A percentile compares a stretch with the other conserved stretches of the same genome.
Conservation (phyloP, 2,797 vertebrate species). For the Nyctibius grandis region DNA sequence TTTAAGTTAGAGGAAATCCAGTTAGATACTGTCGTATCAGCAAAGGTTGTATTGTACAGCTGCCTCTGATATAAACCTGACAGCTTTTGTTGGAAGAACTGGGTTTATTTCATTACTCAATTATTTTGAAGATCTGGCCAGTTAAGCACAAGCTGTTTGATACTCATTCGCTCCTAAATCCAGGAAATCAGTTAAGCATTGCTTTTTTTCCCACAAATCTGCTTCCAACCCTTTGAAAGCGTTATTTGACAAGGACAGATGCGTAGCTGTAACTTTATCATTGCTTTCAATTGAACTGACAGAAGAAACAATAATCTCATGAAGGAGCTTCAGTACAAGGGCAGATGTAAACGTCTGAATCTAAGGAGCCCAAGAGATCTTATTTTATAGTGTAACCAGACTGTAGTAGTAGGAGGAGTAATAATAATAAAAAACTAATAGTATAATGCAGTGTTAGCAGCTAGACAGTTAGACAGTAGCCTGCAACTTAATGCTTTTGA, state of each 20-base stretch:
- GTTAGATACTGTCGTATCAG: not conserved
- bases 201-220: not conserved
- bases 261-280: not conserved
- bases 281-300: not conserved
- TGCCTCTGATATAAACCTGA: not conserved
- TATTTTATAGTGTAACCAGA: slow-evolving; percentile 15
- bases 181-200: not conserved
- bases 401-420: not conserved
- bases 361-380: not conserved
- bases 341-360: not conserved
- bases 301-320: slow-evolving; percentile 4
- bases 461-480: not conserved
- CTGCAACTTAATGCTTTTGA: slow-evolving; percentile 9
- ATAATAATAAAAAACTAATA: slow-evolving; percentile 2
- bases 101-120: not conserved
- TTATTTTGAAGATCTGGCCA: not conserved
- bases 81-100: not conserved
- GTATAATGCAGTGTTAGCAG: not conserved
- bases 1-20: not conserved
- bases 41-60: not conserved
- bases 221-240: not conserved
- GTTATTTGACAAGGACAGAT: not conserved
- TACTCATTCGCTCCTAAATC: not conserved
- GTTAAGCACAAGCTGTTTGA: not conserved
- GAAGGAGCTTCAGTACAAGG: not conserved